These are phyloP conservation scores for Anser cygnoides DNA, from an alignment of 2,113 vertebrate species.

Conservation along the genomic window DNA sequence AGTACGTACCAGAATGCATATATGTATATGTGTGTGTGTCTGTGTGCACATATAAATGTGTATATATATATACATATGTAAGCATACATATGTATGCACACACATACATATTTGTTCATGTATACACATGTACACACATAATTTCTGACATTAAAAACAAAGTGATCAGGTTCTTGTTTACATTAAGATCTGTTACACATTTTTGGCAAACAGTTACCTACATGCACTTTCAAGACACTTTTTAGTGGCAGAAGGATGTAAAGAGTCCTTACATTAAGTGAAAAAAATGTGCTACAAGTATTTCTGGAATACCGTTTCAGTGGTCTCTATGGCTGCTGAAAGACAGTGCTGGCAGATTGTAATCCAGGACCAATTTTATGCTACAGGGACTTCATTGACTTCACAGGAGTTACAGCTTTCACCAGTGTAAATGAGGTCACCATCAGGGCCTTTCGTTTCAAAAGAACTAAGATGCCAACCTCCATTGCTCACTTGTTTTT, in stretches of 20 bases:
- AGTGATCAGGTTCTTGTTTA: background rate
- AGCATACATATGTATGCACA: background rate
- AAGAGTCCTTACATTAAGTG: background rate
- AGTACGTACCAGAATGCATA: background rate
- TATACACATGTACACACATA: background rate
- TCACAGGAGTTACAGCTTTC: conserved; percentile 37
- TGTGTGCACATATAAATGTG: background rate
- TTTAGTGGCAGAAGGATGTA: background rate
- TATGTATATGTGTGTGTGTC: background rate
- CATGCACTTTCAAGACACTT: background rate
- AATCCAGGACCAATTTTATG: conserved; percentile 42
- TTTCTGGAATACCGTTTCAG: background rate
- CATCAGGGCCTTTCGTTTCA: background rate
- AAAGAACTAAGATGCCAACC: conserved; percentile 45
- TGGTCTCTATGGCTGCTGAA: background rate
- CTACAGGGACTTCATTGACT: conserved; percentile 34
- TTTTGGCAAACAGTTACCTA: background rate
- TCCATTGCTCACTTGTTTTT: conserved; percentile 60
- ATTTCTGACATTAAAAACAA: background rate
- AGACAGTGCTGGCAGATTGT: background rate
- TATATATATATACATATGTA: background rate
- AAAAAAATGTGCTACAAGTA: background rate
- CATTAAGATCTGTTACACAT: background rate
- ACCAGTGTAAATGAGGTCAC: conserved; percentile 57
- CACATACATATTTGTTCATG: background rate